These are phyloP conservation scores for Colostygia pectinataria DNA, from an alignment of 2,888 invertebrate genomes.

Conservation along the genomic window DNA sequence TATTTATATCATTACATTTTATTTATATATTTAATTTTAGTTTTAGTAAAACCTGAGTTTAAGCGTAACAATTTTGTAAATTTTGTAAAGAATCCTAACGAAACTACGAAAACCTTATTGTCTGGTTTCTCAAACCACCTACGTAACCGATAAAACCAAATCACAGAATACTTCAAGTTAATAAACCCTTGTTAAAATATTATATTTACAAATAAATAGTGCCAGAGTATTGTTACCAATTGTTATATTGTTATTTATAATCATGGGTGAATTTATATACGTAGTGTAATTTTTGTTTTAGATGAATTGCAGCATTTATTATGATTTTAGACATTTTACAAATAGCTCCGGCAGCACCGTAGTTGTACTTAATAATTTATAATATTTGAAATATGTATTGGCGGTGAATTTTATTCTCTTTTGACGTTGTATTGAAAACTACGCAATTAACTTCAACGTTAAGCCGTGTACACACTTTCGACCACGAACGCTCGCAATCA, in stretches of 20 bases:
- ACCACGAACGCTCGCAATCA: no score
- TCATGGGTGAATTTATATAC: constrained; percentile 34
- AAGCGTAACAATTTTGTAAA: constrained; percentile 56
- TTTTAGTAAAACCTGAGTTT: constrained; percentile 51
- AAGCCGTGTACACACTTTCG: no score
- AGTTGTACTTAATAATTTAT: constrained; percentile 57
- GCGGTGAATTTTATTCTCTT: constrained; percentile 2
- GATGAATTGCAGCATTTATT: constrained; percentile 66
- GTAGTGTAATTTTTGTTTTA: constrained; percentile 41
- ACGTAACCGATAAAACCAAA: no score
- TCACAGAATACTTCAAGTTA: background rate
- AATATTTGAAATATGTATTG: background rate
- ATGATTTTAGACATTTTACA: constrained; percentile 46
- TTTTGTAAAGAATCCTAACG: constrained; percentile 39
- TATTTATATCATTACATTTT: constrained; percentile 70
- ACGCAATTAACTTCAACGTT: no score
- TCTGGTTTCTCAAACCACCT: background rate
- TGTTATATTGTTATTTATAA: constrained; percentile 36
- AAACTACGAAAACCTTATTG: background rate
- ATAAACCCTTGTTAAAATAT: constrained; percentile 13
- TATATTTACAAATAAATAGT: constrained; percentile 51
- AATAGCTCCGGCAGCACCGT: constrained; percentile 56
- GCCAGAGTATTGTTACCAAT: constrained; percentile 48
- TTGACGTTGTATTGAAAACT: constrained; percentile 3
- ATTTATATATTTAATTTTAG: constrained; percentile 53